Evolutionary conservation across 2,113 vertebrate species (phyloP).

Genomic region (Colius striatus): DNA sequence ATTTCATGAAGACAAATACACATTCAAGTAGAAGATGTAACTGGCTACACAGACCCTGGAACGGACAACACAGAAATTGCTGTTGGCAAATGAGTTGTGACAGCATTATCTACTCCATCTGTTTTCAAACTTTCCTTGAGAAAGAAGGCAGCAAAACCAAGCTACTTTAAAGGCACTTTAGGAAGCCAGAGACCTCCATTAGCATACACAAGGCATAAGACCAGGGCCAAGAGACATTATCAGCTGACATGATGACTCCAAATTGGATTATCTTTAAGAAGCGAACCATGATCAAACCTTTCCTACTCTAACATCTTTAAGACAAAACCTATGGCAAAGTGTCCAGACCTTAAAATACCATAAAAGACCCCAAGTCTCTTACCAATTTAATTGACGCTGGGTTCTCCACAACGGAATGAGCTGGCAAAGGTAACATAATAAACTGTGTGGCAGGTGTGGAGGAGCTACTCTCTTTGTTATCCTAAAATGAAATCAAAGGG

Average conservation of each 20-base stretch:
- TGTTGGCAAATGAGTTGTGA: neutral
- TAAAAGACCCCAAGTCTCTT: conserved; percentile 45
- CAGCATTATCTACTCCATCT: neutral
- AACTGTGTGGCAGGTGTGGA: conserved; percentile 81
- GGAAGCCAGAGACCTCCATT: neutral
- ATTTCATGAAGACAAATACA: neutral
- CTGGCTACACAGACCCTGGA: neutral
- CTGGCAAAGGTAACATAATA: conserved; percentile 90
- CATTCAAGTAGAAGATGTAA: neutral
- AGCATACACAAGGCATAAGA: neutral
- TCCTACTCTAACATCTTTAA: neutral
- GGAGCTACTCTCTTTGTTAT: conserved; percentile 79
- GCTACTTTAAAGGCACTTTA: neutral
- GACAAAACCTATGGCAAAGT: neutral
- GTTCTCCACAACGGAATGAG: conserved; percentile 81
- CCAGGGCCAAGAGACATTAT: neutral
- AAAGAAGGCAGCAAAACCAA: neutral
- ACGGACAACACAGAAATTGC: neutral
- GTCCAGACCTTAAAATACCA: neutral
- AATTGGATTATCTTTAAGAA: neutral
- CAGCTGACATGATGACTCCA: neutral
- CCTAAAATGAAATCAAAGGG: conserved; percentile 73
- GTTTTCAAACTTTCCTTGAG: neutral
- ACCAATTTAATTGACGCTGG: conserved; percentile 92
- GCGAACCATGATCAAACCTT: neutral